Base-by-base conservation (phyloP, 2,113 vertebrate genomes). In the Natator depressus region DNA sequence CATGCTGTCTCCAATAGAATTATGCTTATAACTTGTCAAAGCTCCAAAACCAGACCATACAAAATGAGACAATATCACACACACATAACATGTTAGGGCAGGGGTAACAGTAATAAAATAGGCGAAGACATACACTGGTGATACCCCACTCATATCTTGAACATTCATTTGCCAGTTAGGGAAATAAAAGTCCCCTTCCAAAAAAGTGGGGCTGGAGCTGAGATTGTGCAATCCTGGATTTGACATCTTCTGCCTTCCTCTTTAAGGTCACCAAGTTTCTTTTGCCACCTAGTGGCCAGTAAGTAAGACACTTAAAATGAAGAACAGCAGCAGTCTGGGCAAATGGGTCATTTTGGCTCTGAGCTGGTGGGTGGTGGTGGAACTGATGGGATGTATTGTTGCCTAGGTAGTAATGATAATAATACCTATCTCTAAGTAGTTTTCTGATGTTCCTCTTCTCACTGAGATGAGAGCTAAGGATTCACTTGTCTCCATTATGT, bases 221-320 rank as follows among this genome's bases (percentile, higher is more conserved):
- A 72, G 85, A 89, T 65, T 0, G 1, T 10, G 2, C 12, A 0
- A 1, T 0, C 8, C 53, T 13, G 38, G 49, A 31, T 72, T 2
- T 20, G 0, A 0, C 3, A 0, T 84, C 94, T 96, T 72, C 55
- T 25, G 22, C 4, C 42, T 27, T 47, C 46, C 53, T 3, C 62
- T 27, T 50, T 38, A 2, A 59, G 92, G 95, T 95, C 92, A 88
- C 0, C 49, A 89, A 96, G 93, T 94, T 93, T 97, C 97, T 98
- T 96, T 97, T 97, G 91, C 98, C 98, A 98, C 57, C 98, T 98
- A 98, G 98, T 98, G 98, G 98, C 86, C 96, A 95, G 5, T n/a
- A 50, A 81, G 51, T 91, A 62, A 27, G 59, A 90, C 75, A 69
- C 69, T 83, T 88, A 69, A 93, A 31, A 82, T 82, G 31, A 80